phyloP scores from a whole-genome alignment of 1,140 invertebrate genomes.

The Adelges cooleyi region DNA sequence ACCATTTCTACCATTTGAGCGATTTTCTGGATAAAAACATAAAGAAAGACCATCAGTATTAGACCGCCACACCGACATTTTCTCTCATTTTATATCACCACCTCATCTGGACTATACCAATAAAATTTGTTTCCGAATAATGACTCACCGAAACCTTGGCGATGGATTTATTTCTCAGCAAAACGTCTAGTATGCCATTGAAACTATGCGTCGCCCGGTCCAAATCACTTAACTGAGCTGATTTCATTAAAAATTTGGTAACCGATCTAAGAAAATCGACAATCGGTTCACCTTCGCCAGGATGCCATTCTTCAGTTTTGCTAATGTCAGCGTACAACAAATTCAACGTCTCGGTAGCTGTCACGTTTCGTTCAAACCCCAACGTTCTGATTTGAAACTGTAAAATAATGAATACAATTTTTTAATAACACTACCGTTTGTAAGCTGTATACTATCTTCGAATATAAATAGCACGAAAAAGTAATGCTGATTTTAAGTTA shows the following conservation, averaged over 20 bases:
- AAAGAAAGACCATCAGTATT: no score
- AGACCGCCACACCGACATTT: no score
- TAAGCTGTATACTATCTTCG: not conserved
- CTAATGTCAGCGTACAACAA: not conserved
- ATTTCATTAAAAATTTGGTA: constrained; percentile 7
- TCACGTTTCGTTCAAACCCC: constrained; percentile 21
- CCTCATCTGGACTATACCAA: no score
- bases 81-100: no score
- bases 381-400: constrained; percentile 22
- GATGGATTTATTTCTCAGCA: constrained; percentile 16
- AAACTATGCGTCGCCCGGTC: not conserved
- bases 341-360: constrained; percentile 19
- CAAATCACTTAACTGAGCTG: constrained; percentile 1
- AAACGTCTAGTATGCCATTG: constrained; percentile 7
- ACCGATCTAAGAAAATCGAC: constrained; percentile 14
- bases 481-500: no score
- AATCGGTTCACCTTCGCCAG: constrained; percentile 20
- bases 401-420: not conserved
- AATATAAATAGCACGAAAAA: not conserved
- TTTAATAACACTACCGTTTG: no score
- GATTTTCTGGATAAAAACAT: not conserved
- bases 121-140: no score
- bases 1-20: constrained; percentile 2
- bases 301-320: not conserved
- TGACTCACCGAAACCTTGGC: not conserved